A percentile compares a stretch with the other conserved stretches of the same genome.
Evolutionary conservation across 2,888 invertebrate species (phyloP).

Genomic region (Pomacea canaliculata): DNA sequence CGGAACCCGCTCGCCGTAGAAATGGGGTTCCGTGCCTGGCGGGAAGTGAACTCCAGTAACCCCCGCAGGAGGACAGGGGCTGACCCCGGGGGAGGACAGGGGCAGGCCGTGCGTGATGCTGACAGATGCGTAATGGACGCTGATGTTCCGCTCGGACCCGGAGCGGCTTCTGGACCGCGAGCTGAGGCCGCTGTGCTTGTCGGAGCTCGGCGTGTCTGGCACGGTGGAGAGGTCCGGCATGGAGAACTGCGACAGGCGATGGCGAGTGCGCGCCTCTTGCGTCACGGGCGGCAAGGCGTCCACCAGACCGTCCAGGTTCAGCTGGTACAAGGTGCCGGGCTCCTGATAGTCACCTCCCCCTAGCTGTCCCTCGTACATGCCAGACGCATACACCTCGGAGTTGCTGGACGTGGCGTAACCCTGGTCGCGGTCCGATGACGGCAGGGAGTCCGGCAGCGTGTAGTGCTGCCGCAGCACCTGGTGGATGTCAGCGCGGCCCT

Average conservation of each 20-base stretch:
- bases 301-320: conserved; percentile 55
- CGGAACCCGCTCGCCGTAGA: conserved; percentile 21
- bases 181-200: conserved; percentile 43
- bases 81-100: conserved; percentile 13
- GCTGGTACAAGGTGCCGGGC: conserved; percentile 41
- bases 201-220: conserved; percentile 31
- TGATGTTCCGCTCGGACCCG: conserved; percentile 62
- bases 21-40: not conserved
- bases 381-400: conserved; percentile 61
- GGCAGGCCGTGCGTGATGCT: conserved; percentile 25
- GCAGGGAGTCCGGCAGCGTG: conserved; percentile 56
- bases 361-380: conserved; percentile 41
- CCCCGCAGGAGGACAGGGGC: not conserved
- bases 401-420: conserved; percentile 64
- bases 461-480: conserved; percentile 60
- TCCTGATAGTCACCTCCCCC: conserved; percentile 25
- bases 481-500: conserved; percentile 55
- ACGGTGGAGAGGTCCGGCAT: conserved; percentile 64
- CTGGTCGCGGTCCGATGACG: conserved; percentile 61
- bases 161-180: conserved; percentile 32
- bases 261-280: conserved; percentile 53
- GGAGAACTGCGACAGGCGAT: conserved; percentile 65
- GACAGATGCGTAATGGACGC: conserved; percentile 51
- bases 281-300: conserved; percentile 50
- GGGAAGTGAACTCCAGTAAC: not conserved